These are phyloP conservation scores for Xylophagus ater DNA, from an alignment of 2,888 invertebrate species.

Conservation along the genomic window DNA sequence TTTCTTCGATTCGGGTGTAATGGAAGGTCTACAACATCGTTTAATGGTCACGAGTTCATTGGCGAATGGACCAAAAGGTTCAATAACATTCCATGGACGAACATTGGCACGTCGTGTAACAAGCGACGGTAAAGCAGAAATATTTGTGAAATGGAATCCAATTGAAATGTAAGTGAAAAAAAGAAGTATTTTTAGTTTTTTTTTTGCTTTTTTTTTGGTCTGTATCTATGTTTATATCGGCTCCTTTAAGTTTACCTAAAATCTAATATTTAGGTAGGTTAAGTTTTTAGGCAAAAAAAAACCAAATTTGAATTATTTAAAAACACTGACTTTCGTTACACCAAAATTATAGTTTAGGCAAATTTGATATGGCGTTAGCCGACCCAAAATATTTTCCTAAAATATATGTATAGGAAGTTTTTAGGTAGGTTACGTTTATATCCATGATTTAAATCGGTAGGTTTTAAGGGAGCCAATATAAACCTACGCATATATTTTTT, in stretches of 20 bases:
- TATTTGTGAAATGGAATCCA: conserved; percentile 74
- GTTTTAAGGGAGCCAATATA: too few relatives aligned
- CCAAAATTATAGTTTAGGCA: too few relatives aligned
- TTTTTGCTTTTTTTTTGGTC: conserved; percentile 6
- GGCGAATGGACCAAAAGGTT: conserved; percentile 51
- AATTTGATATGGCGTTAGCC: too few relatives aligned
- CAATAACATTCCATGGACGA: conserved; percentile 60
- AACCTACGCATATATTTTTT: too few relatives aligned
- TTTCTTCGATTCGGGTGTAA: conserved; percentile 83
- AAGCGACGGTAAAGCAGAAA: conserved; percentile 53
- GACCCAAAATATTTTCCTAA: too few relatives aligned
- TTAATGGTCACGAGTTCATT: conserved; percentile 55
- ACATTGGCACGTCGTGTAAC: conserved; percentile 55
- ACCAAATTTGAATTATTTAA: too few relatives aligned
- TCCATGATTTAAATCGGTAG: too few relatives aligned
- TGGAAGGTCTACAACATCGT: conserved; percentile 83
- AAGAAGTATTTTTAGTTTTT: too few relatives aligned
- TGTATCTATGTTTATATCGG: background rate
- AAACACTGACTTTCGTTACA: too few relatives aligned
- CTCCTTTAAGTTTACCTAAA: background rate
- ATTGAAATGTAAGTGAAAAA: conserved; percentile 66
- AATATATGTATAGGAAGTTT: too few relatives aligned
- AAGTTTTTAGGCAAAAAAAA: too few relatives aligned
- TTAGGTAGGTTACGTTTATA: too few relatives aligned
- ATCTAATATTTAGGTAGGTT: background rate